Conservation (phyloP, 2,113 vertebrate species). For the Sapajus apella region DNA sequence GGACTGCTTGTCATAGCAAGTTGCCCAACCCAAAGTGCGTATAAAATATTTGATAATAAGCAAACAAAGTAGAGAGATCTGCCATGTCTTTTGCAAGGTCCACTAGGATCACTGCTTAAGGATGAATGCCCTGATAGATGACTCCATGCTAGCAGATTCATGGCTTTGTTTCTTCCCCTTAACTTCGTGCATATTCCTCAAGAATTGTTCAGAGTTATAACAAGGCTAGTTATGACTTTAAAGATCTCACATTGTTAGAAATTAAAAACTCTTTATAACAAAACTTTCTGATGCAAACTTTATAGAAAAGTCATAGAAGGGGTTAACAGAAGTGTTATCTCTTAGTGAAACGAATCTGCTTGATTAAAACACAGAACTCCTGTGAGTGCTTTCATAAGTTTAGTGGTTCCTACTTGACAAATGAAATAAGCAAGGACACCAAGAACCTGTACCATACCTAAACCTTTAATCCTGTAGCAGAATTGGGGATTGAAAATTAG, state of each 20-base stretch:
- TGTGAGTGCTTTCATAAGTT: neutral
- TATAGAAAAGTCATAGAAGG: neutral
- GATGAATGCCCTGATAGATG: neutral
- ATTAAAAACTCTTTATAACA: neutral
- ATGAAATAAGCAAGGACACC: neutral
- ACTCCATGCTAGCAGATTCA: neutral
- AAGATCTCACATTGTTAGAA: neutral
- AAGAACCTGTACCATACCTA: too few relatives aligned
- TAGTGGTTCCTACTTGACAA: neutral
- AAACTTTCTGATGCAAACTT: neutral
- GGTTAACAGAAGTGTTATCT: neutral
- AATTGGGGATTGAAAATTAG: neutral
- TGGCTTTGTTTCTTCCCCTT: neutral
- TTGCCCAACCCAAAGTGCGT: neutral
- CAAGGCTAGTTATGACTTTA: neutral
- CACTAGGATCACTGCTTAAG: neutral
- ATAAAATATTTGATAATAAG: conserved; percentile 1
- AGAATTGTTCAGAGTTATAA: neutral
- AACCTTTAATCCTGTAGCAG: neutral
- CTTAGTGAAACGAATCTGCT: neutral
- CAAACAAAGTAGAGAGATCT: neutral
- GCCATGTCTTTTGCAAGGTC: neutral
- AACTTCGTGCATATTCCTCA: neutral
- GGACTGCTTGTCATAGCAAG: neutral
- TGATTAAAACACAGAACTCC: neutral